Evolutionary conservation across 1,140 invertebrate species (phyloP).

Genomic region (Heliothis virescens): DNA sequence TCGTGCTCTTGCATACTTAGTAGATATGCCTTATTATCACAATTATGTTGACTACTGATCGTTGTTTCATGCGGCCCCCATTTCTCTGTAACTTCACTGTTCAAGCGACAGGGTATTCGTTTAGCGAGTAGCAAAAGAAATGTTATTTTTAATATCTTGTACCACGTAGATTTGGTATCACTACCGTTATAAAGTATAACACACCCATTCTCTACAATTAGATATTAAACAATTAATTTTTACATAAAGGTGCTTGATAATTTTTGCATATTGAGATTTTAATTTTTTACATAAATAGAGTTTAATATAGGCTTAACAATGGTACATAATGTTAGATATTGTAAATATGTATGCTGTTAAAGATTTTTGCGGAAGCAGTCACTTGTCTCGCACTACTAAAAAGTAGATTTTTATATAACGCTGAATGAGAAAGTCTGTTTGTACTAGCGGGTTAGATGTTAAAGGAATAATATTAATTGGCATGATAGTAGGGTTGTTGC

Average conservation of each 20-base stretch:
- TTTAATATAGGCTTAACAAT: conserved; percentile 50
- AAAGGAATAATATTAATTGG: conserved; percentile 12
- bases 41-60: not conserved
- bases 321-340: conserved; percentile 34
- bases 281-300: conserved; percentile 57
- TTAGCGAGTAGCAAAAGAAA: conserved; percentile 51
- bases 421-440: conserved; percentile 22
- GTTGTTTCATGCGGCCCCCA: conserved; percentile 5
- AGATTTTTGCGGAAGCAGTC: conserved; percentile 32
- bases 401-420: conserved; percentile 31
- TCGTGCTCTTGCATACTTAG: not conserved
- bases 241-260: conserved; percentile 59
- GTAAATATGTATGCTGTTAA: conserved; percentile 47
- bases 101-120: conserved; percentile 59
- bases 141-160: conserved; percentile 44
- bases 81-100: conserved; percentile 40
- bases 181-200: conserved; percentile 2
- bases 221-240: conserved; percentile 42
- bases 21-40: not conserved
- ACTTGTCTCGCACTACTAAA: conserved; percentile 36
- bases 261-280: conserved; percentile 56
- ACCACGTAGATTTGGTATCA: conserved; percentile 43
- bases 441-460: not conserved
- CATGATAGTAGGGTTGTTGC: not conserved
- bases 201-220: conserved; percentile 42